Conservation (phyloP, 92 coral and sea anemone species). For the Parazoanthus darwini region DNA sequence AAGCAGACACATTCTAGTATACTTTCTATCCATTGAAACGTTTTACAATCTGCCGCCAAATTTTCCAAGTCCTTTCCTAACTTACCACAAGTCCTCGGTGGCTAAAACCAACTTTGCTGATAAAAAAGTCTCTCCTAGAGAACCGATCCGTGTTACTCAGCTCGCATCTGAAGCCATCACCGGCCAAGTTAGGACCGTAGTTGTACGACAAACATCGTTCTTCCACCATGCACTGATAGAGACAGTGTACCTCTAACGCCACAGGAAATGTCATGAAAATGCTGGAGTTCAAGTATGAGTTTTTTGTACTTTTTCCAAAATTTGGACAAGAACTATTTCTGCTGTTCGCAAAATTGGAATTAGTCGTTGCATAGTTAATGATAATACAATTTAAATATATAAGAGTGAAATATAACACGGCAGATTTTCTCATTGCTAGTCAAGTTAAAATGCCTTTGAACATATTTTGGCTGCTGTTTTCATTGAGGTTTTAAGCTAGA, state of each 20-base stretch:
- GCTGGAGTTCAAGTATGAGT: background rate
- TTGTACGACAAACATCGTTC: conserved; percentile 24
- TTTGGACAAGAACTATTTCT: background rate
- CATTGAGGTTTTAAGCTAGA: no score
- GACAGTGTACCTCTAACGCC: conserved; percentile 3
- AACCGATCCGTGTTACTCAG: conserved; percentile 1
- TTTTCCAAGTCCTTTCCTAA: background rate
- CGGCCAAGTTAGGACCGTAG: background rate
- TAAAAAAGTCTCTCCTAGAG: background rate
- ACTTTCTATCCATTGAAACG: background rate
- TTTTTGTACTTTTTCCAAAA: background rate
- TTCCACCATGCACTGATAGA: background rate
- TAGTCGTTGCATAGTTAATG: background rate
- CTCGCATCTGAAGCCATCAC: background rate
- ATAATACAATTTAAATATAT: background rate
- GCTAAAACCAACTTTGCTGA: background rate
- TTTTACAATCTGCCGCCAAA: background rate
- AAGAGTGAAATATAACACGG: background rate
- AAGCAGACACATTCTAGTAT: background rate
- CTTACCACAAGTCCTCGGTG: conserved; percentile 20
- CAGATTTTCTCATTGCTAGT: background rate
- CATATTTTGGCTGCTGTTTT: no score
- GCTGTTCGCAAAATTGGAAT: background rate
- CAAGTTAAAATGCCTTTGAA: no score
- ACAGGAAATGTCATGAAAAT: background rate